Evolutionary conservation across 2,888 invertebrate genomes (phyloP), one percentile per base, ranked within the genome.

Genomic region (Mesoligia furuncula): DNA sequence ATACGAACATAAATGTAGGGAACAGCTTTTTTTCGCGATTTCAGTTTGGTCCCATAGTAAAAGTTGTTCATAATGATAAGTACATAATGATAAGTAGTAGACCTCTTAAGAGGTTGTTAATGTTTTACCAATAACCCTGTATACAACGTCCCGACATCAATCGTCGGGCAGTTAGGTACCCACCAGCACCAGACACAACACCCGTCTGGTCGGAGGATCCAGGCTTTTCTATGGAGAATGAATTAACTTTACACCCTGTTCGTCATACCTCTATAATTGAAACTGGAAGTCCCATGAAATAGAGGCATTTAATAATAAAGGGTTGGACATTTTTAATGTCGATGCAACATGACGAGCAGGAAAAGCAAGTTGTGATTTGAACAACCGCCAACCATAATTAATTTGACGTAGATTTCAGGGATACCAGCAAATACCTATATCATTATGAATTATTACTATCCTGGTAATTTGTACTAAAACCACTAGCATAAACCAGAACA

Each of bases 321-420:
- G 59, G 15, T 15, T 27, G 7, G 7, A 6, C 27, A 31, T 61
- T 62, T 62, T 20, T 31, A 20, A 62, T 2, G 24, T 24, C 24
- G 6, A 31, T 9, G 7, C 6, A 11, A 36, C 1, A 15, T 0
- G 6, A 69, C 17, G 11, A 20, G 7, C 17, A 24, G 24, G 57
- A 36, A 76, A 48, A 36, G 24, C 36, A 2, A 24, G 36, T 13
- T 2, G 1, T 48, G 5, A 15, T 48, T 27, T 39, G 1, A 57
- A 45, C n/a, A 77, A 17, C 57, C 76, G 17, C 64, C 65, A 39
- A 65, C 57, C 27, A 7, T 17, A 57, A 76, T 77, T 48, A 65
- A 65, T 57, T 65, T 57, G 9, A n/a, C 27, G 9, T 9, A n/a
- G 17, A 39, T 75, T 51, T 62, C 24, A 6, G 7, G 0, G 5